phyloP scores from a whole-genome alignment of 2,113 vertebrate genomes.

The Seriola aureovittata region DNA sequence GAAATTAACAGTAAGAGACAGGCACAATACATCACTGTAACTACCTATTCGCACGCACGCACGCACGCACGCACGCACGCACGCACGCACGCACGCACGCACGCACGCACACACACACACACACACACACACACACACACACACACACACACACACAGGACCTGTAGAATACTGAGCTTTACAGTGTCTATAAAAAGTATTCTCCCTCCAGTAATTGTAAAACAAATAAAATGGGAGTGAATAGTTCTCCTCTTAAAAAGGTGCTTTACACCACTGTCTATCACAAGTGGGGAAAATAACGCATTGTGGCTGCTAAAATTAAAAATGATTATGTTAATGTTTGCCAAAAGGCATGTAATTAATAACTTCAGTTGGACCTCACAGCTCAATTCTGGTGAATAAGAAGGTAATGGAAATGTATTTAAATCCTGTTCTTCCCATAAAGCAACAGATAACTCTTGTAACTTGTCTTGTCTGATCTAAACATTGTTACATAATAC shows the following conservation, averaged over 20 bases:
- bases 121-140: not conserved
- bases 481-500: not conserved
- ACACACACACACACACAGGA: not conserved
- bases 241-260: too few relatives aligned
- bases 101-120: not conserved
- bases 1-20: slow-evolving; percentile 12
- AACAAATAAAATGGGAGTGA: not conserved
- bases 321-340: not conserved
- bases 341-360: not conserved
- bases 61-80: not conserved
- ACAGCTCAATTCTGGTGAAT: not conserved
- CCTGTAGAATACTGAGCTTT: not conserved
- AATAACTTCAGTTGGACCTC: not conserved
- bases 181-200: not conserved
- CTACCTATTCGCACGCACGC: not conserved
- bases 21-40: not conserved
- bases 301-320: not conserved
- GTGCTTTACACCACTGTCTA: not conserved
- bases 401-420: not conserved
- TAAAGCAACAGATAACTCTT: not conserved
- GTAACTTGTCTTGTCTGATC: not conserved
- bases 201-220: not conserved
- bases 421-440: not conserved
- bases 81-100: not conserved
- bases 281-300: not conserved